These are phyloP conservation scores for Clarias batrachus DNA, from an alignment of 2,113 vertebrate species.

Conservation along the genomic window DNA sequence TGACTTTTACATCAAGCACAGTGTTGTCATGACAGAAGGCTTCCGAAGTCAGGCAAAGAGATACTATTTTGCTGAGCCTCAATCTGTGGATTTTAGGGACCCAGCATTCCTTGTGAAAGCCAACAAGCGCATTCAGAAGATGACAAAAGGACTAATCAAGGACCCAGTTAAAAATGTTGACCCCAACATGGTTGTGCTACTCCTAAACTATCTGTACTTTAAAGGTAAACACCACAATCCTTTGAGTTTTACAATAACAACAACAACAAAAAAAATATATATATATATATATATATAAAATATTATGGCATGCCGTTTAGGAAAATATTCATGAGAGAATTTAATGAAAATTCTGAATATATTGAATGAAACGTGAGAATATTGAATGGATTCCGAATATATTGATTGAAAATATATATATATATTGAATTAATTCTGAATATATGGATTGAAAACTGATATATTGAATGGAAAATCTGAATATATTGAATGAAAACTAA, in stretches of 20 bases:
- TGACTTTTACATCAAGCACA: constrained; percentile 82
- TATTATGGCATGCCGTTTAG: no score
- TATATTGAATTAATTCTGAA: no score
- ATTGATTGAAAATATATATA: no score
- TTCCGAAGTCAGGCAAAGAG: constrained; percentile 80
- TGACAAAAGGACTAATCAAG: constrained; percentile 91
- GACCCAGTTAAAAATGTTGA: constrained; percentile 83
- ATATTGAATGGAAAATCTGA: no score
- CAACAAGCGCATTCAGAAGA: constrained; percentile 83
- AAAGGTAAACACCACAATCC: constrained; percentile 80
- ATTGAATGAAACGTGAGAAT: no score
- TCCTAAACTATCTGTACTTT: constrained; percentile 96
- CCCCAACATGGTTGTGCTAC: constrained; percentile 85
- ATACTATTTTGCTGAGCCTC: constrained; percentile 89
- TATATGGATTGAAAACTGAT: no score
- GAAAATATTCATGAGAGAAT: no score
- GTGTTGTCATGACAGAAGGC: constrained; percentile 71
- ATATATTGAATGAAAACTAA: no score
- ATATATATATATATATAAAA: no score
- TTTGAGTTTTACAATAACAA: background rate
- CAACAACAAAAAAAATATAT: background rate
- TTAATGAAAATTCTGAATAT: no score
- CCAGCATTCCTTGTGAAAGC: constrained; percentile 80
- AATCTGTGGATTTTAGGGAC: constrained; percentile 84
- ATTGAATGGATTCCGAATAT: no score